Evolutionary conservation across 2,797 vertebrate genomes (phyloP), one percentile per base, ranked within the genome.

Genomic region (Cryptoblepharus egeriae): DNA sequence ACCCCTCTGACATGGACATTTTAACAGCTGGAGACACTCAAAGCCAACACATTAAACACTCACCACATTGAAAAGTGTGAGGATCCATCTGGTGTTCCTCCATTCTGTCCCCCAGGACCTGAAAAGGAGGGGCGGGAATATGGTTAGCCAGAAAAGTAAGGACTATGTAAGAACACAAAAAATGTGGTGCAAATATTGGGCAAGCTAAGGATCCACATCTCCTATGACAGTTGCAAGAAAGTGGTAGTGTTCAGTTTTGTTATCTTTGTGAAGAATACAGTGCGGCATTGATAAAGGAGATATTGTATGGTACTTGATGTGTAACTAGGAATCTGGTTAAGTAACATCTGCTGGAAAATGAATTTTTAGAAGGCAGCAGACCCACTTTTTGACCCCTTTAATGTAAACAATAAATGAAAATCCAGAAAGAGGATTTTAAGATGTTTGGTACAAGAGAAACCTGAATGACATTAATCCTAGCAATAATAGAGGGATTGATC

Each of bases 51-150:
- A 32, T 32, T 72, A 86, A 79, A 88, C 90, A 97, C 97, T 92
- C 95, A 98, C 98, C 97, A 98, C 81, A 94, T 93, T 70, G 96
- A 93, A 65, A 96, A 94, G 90, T 96, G 94, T 58, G 97, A 93
- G 11, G 96, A 95, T 64, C 96, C 92, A 71, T 98, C 97, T 49
- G 97, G 97, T 39, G 97, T 97, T 5, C 97, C 97, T 80, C 97
- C 97, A 73, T 98, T 98, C 92, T 98, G 98, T 67, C 97, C 97
- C 13, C 95, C 95, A 81, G 95, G 92, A 67, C 97, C 98, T 98
- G 81, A 75, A 90, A 88, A 80, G n/a, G 37, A 32, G 9, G 18
- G 16, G 63, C 18, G 22, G 67, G 35, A 68, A 67, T 2, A 26
- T 22, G 18, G 32, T 69, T 45, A 68, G 30, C 5, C 45, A 49